Evolutionary conservation across 2,797 vertebrate genomes (phyloP).

Genomic region (Phataginus tetradactyla): DNA sequence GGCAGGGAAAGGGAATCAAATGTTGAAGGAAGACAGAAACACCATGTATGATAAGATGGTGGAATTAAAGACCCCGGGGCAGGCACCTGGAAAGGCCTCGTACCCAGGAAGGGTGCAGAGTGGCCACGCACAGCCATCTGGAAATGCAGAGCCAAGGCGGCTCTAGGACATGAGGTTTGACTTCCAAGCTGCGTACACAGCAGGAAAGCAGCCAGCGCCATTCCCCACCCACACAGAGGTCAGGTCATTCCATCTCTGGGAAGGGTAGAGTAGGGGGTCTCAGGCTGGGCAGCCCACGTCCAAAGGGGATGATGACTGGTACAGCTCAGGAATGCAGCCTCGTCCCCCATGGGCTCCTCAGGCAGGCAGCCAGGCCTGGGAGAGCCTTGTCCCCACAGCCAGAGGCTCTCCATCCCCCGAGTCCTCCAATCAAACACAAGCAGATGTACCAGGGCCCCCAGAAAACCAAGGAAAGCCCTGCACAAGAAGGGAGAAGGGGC

Average conservation of each 20-base stretch:
- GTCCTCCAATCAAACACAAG: not conserved
- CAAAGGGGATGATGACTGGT: not conserved
- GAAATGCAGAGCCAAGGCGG: not conserved
- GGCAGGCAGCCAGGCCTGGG: too few species aligned
- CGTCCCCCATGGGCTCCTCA: not conserved
- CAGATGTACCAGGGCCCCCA: not conserved
- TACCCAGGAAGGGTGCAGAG: not conserved
- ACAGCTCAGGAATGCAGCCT: not conserved
- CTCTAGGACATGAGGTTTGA: not conserved
- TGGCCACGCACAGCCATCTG: not conserved
- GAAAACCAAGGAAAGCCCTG: not conserved
- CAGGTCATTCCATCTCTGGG: not conserved
- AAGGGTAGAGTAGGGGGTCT: not conserved
- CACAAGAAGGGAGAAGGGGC: not conserved
- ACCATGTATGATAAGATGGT: not conserved
- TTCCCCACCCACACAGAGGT: not conserved
- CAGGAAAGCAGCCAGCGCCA: not conserved
- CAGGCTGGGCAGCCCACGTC: not conserved
- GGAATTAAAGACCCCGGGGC: not conserved
- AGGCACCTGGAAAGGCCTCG: not conserved
- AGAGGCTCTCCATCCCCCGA: not conserved
- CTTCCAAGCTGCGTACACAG: not conserved
- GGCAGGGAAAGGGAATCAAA: not conserved
- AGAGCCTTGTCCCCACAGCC: not conserved
- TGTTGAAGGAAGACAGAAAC: not conserved